Evolutionary conservation across 2,888 invertebrate species (phyloP), one percentile per base, ranked within the genome.

Genomic region (Lasiommata megera): DNA sequence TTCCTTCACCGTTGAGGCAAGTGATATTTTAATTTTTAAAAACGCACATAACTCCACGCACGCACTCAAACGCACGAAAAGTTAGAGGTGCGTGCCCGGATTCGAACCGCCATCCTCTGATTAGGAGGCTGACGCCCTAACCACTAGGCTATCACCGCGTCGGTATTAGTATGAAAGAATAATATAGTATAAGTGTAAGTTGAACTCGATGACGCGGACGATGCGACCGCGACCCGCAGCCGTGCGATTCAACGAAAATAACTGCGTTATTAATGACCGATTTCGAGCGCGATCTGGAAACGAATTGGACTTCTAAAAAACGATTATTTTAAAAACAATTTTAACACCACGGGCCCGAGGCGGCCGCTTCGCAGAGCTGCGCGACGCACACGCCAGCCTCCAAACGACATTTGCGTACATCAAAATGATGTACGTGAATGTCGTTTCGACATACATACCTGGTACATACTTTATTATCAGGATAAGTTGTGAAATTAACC

Each of bases 211-310:
- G 3, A 46, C 46, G 44, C 9, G 14, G 82, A 80, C 76, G 76
- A 77, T 70, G 69, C 78, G 81, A 78, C 79, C 77, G 74, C 72
- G 66, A 70, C 74, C 80, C 77, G 79, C 80, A 74, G 79, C 79
- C 80, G 17, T 79, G 69, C 85, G 88, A 88, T 88, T 87, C 84
- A 74, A 83, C 87, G 62, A 74, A 88, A 89, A 89, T 88, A 89
- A 82, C 81, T 60, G 67, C 44, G 73, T 84, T 86, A 88, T 86
- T 86, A 86, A 88, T 87, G 80, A 76, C 68, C 74, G 78, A 76
- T 76, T 77, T 67, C 73, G 78, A 80, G 74, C 76, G 82, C 60
- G 54, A 57, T 56, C 54, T 54, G 16, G 28, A 56, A 59, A 43
- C 23, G 56, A 52, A 59, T 51, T 41, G 44, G 16, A 56, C 18